Percentiles rank a stretch among this genome's conserved stretches.
Evolutionary conservation across 2,113 vertebrate species (phyloP).

Genomic region (Struthio camelus): DNA sequence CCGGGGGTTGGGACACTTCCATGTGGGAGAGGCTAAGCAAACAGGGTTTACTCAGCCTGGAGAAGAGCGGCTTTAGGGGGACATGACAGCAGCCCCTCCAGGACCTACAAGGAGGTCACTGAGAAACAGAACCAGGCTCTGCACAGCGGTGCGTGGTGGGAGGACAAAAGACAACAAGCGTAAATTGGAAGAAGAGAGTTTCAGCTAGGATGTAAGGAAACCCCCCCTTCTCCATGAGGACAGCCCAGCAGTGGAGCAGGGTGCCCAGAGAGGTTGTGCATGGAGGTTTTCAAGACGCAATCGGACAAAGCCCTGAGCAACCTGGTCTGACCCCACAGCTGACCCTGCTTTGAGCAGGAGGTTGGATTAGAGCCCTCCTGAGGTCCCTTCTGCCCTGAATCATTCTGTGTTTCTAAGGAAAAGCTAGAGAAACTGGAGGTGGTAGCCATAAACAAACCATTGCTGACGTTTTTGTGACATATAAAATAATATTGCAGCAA

Average conservation of each 20-base stretch:
- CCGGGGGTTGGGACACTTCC: not conserved
- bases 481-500: slow-evolving; percentile 21
- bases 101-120: not conserved
- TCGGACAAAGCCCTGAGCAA: not conserved
- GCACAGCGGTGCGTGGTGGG: not conserved
- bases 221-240: not conserved
- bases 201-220: not conserved
- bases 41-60: not conserved
- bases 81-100: not conserved
- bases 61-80: not conserved
- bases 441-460: not conserved
- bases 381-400: not conserved
- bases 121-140: not conserved
- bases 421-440: not conserved
- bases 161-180: not conserved
- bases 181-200: not conserved
- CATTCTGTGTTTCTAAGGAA: not conserved
- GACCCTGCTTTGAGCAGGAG: not conserved
- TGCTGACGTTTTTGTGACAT: not conserved
- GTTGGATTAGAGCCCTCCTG: not conserved
- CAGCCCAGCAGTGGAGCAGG: not conserved
- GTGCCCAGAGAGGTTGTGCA: not conserved
- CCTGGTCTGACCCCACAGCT: not conserved
- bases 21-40: not conserved
- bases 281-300: not conserved